Conservation (phyloP, 2,797 vertebrate species). For the Coluber constrictor region DNA sequence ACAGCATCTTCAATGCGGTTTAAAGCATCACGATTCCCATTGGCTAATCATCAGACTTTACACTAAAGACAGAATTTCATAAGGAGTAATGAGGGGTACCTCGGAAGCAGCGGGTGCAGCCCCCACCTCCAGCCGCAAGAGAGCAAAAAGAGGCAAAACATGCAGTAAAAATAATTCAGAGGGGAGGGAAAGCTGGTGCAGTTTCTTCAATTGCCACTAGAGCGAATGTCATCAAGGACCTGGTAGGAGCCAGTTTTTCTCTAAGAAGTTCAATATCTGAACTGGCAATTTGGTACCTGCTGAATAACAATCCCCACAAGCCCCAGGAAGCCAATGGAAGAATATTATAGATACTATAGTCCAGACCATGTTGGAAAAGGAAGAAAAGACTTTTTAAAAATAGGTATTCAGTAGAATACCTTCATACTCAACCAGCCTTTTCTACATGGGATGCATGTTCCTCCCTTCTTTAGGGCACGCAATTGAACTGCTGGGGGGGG, state of each 20-base stretch:
- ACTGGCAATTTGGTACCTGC: neutral
- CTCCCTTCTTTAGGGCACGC: neutral
- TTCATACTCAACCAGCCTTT: neutral
- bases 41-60: neutral
- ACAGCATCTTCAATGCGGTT: neutral
- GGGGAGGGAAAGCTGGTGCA: neutral
- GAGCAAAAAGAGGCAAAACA: neutral
- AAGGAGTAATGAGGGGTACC: neutral
- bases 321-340: neutral
- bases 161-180: neutral
- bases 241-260: neutral
- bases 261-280: neutral
- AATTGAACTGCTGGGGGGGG: neutral
- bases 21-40: neutral
- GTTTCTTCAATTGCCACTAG: neutral
- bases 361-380: neutral
- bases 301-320: neutral
- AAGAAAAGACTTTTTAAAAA: conserved; percentile 2
- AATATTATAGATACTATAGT: neutral
- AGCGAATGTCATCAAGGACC: neutral
- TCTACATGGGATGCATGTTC: neutral
- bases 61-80: neutral
- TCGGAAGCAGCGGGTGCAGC: neutral
- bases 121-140: neutral
- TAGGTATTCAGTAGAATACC: neutral